Percentiles rank a stretch among this genome's conserved stretches.
Conservation (phyloP, 2,888 invertebrate genomes). For the Metalampra italica region DNA sequence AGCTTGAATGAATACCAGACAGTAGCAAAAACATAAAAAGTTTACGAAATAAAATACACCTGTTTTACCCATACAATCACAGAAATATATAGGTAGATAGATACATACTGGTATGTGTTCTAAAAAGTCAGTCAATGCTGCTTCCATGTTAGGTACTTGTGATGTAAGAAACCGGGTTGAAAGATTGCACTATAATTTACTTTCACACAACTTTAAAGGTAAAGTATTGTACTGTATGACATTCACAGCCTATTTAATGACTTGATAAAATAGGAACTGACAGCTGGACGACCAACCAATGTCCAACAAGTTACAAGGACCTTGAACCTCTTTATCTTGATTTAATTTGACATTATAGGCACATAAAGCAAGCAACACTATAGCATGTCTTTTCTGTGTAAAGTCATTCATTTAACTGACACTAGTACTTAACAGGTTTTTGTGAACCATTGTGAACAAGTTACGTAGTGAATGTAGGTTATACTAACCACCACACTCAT, state of each 20-base stretch:
- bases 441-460: neutral
- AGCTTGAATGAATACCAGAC: too few species aligned
- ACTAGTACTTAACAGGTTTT: too few species aligned
- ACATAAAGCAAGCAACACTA: too few species aligned
- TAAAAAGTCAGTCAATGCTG: constrained; percentile 39
- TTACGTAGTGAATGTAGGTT: neutral
- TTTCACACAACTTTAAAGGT: too few species aligned
- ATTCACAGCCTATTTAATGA: neutral
- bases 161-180: constrained; percentile 8
- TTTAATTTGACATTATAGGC: neutral
- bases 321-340: constrained; percentile 1
- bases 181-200: neutral
- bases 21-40: too few species aligned
- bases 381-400: too few species aligned
- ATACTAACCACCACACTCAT: constrained; percentile 20
- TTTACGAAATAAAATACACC: too few species aligned
- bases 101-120: constrained; percentile 48
- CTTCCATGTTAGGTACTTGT: constrained; percentile 55
- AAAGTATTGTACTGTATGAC: too few species aligned
- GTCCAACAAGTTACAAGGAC: neutral
- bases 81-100: too few species aligned
- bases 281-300: neutral
- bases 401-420: too few species aligned
- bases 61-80: too few species aligned
- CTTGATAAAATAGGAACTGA: neutral